Evolutionary conservation across 35 echinoderm and acorn worm genomes (phyloP), one percentile per base, ranked within the genome.

Genomic region (Lytechinus pictus): DNA sequence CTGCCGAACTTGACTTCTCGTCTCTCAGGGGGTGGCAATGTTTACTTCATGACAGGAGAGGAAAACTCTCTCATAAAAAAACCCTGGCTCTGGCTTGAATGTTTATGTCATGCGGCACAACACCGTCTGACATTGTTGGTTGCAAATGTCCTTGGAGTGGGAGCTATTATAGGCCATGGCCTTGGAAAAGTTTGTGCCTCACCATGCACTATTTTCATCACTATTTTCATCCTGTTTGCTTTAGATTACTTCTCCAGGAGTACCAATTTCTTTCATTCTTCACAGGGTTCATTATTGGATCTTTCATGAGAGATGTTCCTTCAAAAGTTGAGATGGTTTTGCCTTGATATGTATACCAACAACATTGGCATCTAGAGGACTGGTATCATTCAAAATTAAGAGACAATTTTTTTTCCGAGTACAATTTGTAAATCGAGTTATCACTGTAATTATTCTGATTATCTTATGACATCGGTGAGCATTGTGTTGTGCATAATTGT

Each of bases 21-120:
- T 90, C 52, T 90, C 29, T 44, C 88, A 54, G 88, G 88, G 88
- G 88, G 88, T 90, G 88, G 88, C 88, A 27, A 90, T 90, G 29
- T 90, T 54, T 44, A 44, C 88, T 54, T 54, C 29, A 52, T 54
- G 66, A 79, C 88, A 52, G 28, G 88, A 44, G 88, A 90, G 88
- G 88, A 90, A 90, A 44, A 21, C 88, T 14, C 88, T 90, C 88
- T 7, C 52, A 2, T 44, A 44, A 44, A 44, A 90, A 90, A 52
- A 54, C 52, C 88, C 9, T 54, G 29, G 16, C 16, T 52, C 29
- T n/a, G 10, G 8, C 13, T 54, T 33, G 29, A 28, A 52, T 90
- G 88, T 90, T 54, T 90, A 54, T 90, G 16, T 90, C 29, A 90
- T 90, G 52, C 19, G 10, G 52, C 27, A 90, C 28, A 8, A 54